These are phyloP conservation scores for Anneissia japonica DNA, from an alignment of 35 echinoderm and acorn worm species.

Conservation along the genomic window DNA sequence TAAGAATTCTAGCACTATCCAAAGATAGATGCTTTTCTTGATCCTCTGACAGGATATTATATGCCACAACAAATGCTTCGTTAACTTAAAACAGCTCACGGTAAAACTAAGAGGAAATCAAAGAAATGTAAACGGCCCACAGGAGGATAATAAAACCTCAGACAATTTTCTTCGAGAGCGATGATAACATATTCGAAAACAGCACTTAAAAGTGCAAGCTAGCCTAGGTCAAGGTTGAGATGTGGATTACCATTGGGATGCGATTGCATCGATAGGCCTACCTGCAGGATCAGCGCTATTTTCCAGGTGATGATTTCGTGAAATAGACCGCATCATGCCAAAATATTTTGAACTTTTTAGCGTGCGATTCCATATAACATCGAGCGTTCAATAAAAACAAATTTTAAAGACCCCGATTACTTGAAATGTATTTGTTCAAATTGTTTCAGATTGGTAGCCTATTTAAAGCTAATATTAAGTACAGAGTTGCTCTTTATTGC, in stretches of 20 bases:
- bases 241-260: neutral
- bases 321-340: neutral
- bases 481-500: too few relatives aligned
- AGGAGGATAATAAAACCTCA: neutral
- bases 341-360: neutral
- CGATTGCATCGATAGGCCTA: neutral
- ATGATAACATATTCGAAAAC: neutral
- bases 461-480: too few relatives aligned
- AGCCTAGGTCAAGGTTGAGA: neutral
- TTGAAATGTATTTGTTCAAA: too few relatives aligned
- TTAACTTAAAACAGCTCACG: neutral
- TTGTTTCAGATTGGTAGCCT: too few relatives aligned
- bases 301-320: neutral
- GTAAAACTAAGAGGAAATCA: neutral
- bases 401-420: too few relatives aligned
- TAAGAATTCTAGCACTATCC: neutral
- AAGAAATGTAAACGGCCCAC: neutral
- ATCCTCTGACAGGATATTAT: neutral
- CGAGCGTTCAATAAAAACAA: neutral
- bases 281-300: neutral
- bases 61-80: neutral
- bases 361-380: neutral
- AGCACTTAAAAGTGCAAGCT: neutral
- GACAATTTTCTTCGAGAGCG: neutral
- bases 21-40: neutral